Percentiles rank a stretch among this genome's conserved stretches.
phyloP scores from a whole-genome alignment of 2,797 vertebrate genomes.

The Myiotriccus ornatus region DNA sequence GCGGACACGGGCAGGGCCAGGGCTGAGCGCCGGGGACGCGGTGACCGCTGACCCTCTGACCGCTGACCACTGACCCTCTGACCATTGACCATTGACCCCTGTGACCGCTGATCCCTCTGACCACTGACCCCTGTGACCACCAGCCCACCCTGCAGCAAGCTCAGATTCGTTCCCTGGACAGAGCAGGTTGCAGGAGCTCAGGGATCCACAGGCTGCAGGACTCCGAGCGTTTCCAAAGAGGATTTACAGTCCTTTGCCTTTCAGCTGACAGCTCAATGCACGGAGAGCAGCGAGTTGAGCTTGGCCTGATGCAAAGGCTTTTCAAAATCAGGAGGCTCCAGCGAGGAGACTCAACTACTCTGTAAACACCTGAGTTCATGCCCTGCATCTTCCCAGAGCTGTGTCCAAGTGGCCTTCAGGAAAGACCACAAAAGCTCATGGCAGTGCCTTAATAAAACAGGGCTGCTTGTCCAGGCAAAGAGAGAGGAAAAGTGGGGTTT shows the following conservation, averaged over 20 bases:
- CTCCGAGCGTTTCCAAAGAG: not conserved
- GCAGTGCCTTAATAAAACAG: rapidly evolving
- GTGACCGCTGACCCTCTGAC: rapidly evolving
- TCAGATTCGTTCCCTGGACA: rapidly evolving
- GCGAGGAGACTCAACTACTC: not conserved
- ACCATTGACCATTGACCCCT: not conserved
- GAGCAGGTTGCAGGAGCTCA: not conserved
- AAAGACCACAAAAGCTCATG: rapidly evolving
- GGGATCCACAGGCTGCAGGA: not conserved
- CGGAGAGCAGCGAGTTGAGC: not conserved
- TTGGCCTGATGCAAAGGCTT: not conserved
- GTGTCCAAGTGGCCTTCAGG: not conserved
- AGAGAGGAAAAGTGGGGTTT: not conserved
- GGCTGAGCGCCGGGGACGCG: not conserved
- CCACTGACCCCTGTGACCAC: rapidly evolving
- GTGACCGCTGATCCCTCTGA: rapidly evolving
- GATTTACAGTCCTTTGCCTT: not conserved
- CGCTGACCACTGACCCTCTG: rapidly evolving
- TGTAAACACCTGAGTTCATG: not conserved
- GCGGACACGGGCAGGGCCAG: not conserved
- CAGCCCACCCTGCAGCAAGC: rapidly evolving
- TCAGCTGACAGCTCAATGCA: not conserved
- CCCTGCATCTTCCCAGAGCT: not conserved
- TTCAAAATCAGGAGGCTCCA: not conserved
- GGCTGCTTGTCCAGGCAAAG: not conserved